Evolutionary conservation across 2,888 invertebrate species (phyloP).

Genomic region (Parapristionchus giblindavisi): DNA sequence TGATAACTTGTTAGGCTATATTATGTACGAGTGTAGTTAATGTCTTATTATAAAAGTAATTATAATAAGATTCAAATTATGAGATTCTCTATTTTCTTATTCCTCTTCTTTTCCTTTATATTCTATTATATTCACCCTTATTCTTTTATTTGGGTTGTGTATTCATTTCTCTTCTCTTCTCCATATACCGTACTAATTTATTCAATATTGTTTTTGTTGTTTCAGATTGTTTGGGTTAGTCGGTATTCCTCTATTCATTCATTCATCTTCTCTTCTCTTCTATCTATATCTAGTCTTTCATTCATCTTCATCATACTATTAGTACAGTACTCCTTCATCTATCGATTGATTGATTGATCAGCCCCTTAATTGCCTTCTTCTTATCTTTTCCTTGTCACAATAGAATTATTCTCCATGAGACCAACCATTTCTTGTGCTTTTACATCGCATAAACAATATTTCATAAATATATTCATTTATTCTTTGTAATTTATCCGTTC

Average conservation of each 20-base stretch:
- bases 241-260: conserved; percentile 16
- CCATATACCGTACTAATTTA: conserved; percentile 32
- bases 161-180: not conserved
- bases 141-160: conserved; percentile 30
- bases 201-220: conserved; percentile 36
- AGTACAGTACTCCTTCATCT: no score
- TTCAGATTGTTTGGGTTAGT: conserved; percentile 28
- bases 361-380: no score
- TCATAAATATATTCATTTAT: no score
- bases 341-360: no score
- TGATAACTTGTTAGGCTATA: conserved; percentile 21
- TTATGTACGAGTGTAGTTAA: conserved; percentile 23
- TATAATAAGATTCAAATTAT: no score
- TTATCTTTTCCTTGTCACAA: not conserved
- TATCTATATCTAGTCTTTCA: conserved; percentile 17
- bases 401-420: not conserved
- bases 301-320: not conserved
- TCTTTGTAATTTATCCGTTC: no score
- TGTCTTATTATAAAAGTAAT: no score
- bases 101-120: conserved; percentile 14
- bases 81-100: not conserved
- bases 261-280: not conserved
- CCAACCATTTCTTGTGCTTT: no score
- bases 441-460: no score
- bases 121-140: not conserved